Evolutionary conservation across 2,797 vertebrate genomes (phyloP).

Genomic region (Gadopsis bispinosus): DNA sequence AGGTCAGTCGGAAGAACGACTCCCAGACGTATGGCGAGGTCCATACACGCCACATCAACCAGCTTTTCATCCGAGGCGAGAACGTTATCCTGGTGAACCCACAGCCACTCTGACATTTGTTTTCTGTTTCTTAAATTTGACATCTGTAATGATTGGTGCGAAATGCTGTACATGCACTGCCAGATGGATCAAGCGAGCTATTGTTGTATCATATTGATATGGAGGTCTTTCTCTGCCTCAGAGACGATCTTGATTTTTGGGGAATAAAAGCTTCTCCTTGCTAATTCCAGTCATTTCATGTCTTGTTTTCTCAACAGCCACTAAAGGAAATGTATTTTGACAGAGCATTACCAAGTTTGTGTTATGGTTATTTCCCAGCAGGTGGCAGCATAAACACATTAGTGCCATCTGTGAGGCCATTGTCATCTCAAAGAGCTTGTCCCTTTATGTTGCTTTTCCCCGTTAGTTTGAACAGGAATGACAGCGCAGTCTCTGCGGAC

Average conservation of each 20-base stretch:
- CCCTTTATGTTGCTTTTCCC: slow-evolving; percentile 78
- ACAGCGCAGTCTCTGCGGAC: slow-evolving; percentile 83
- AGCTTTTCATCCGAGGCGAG: slow-evolving; percentile 97
- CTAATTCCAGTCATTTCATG: slow-evolving; percentile 8
- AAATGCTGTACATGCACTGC: neutral
- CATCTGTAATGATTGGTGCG: neutral
- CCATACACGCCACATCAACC: slow-evolving; percentile 93
- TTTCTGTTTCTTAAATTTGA: neutral
- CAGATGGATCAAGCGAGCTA: slow-evolving; percentile 11
- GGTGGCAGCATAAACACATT: slow-evolving; percentile 78
- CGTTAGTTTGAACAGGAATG: slow-evolving; percentile 79
- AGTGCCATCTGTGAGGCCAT: slow-evolving; percentile 41
- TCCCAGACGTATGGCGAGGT: slow-evolving; percentile 89
- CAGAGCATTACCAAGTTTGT: neutral
- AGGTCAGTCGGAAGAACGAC: slow-evolving; percentile 61
- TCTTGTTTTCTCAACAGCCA: slow-evolving; percentile 13
- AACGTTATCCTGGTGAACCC: slow-evolving; percentile 94
- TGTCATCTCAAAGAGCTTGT: slow-evolving; percentile 70
- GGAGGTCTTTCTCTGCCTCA: slow-evolving; percentile 48
- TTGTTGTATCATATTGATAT: slow-evolving; percentile 86
- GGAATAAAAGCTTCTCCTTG: slow-evolving; percentile 60
- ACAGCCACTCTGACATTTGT: slow-evolving; percentile 82
- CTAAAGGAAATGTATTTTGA: neutral
- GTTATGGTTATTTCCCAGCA: slow-evolving; percentile 64
- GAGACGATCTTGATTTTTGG: slow-evolving; percentile 34